Evolutionary conservation across 2,888 invertebrate genomes (phyloP), one percentile per base, ranked within the genome.

Genomic region (Scaptomyza polygonia): DNA sequence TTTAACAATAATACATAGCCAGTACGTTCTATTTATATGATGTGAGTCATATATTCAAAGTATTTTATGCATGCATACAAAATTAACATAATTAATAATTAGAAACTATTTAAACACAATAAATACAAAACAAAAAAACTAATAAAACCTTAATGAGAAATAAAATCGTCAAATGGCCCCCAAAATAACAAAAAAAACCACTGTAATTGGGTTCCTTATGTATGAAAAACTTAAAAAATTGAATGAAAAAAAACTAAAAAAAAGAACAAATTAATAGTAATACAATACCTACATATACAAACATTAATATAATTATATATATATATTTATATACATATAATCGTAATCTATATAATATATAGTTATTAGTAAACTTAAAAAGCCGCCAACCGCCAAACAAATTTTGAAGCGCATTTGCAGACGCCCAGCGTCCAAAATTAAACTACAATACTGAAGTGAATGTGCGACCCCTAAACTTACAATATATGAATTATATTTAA

Each of bases 191-290:
- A 58, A 59, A 52, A 42, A 43, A 63, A 69, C 59, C 16, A 70
- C 48, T 69, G 68, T 78, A 80, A 88, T 86, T 86, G 75, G 88
- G 84, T 84, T 84, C 84, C 84, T 86, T 88, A 84, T 72, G 63
- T 67, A 86, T 66, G 61, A 68, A 53, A 66, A 83, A 75, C 64
- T 55, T 56, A 79, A 72, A 52, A 52, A 44, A 67, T 58, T 56
- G 42, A 67, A 43, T 11, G 32, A 42, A 16, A 29, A 34, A 12
- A 16, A 68, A 68, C 56, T 56, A 63, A 55, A 39, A 34, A 76
- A 77, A 66, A 72, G 63, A 79, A 72, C 71, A 82, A 79, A 72
- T 27, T 56, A 66, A 81, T 65, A 63, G 55, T 74, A 69, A 83
- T 67, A 72, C 44, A 42, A 47, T 68, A 80, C 56, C 48, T 49